Percentiles rank a stretch among this genome's conserved stretches.
These are phyloP conservation scores for Chymomyza costata DNA, from an alignment of 1,140 invertebrate genomes.

Conservation along the genomic window DNA sequence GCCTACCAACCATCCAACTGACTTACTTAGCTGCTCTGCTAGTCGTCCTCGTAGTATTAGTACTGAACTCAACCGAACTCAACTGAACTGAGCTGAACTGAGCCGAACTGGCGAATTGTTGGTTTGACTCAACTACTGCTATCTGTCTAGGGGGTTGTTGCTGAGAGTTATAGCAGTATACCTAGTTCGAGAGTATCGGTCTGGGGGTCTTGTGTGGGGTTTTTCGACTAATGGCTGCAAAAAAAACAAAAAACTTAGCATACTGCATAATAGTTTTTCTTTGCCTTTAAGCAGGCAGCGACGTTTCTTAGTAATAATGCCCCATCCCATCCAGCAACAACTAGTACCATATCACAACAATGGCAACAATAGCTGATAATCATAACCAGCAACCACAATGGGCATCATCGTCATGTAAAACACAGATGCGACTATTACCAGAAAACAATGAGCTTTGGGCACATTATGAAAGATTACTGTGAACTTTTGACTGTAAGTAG, in stretches of 20 bases:
- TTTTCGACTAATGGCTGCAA: conserved; percentile 17
- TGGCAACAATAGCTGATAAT: conserved; percentile 63
- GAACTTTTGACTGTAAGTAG: conserved; percentile 32
- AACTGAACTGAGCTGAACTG: conserved; percentile 17
- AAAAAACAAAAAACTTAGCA: conserved; percentile 6
- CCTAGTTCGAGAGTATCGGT: conserved; percentile 5
- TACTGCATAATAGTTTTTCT: too few species aligned
- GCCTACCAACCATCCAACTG: too few species aligned
- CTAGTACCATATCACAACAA: too few species aligned
- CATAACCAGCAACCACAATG: conserved; percentile 62
- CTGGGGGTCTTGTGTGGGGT: conserved; percentile 18
- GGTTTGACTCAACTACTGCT: conserved; percentile 11
- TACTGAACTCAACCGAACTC: conserved; percentile 62
- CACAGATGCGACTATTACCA: too few species aligned
- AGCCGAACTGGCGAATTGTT: conserved; percentile 2
- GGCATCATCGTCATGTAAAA: conserved; percentile 19
- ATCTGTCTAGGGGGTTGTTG: conserved; percentile 13
- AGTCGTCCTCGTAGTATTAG: too few species aligned
- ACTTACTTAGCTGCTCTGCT: conserved; percentile 60
- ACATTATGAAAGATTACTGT: conserved; percentile 38
- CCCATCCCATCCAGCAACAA: too few species aligned
- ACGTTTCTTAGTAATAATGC: conserved; percentile 14
- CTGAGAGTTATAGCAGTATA: conserved; percentile 1
- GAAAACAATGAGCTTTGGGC: conserved; percentile 23
- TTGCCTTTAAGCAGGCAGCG: too few species aligned